Percentiles rank a stretch among this genome's conserved stretches.
Conservation (phyloP, 2,888 invertebrate genomes). For the Buathra laborator region DNA sequence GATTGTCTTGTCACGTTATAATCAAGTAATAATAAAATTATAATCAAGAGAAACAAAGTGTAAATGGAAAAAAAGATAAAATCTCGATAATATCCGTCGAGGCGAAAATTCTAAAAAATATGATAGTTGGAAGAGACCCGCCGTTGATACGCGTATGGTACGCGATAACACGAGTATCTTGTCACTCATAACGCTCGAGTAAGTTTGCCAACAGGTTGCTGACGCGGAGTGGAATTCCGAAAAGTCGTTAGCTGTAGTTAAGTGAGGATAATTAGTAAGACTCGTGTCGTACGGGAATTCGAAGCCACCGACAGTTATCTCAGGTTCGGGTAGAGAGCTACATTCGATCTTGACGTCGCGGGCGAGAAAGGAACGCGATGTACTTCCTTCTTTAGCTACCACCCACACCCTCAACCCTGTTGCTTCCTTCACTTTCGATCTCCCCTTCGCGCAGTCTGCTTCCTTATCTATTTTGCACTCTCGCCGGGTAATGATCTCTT, state of each 20-base stretch:
- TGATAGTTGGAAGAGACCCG: too few relatives aligned
- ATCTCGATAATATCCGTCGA: not conserved
- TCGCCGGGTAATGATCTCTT: conserved; percentile 17
- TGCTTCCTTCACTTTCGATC: not conserved
- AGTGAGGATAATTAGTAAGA: conserved; percentile 49
- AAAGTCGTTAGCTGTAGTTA: conserved; percentile 49
- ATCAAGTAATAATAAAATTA: too few relatives aligned
- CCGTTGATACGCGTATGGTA: not conserved
- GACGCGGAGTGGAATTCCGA: conserved; percentile 8
- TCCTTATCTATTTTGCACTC: conserved; percentile 31
- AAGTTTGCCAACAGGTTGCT: conserved; percentile 11
- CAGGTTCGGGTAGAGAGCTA: conserved; percentile 8
- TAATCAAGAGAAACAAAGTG: not conserved
- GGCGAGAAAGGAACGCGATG: not conserved
- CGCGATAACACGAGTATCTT: not conserved
- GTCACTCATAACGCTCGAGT: not conserved
- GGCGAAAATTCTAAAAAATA: not conserved
- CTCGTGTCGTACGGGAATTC: conserved; percentile 37
- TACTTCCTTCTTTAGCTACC: not conserved
- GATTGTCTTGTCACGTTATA: not conserved
- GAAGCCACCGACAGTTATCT: conserved; percentile 37
- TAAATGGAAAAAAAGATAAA: too few relatives aligned
- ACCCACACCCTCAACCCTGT: not conserved
- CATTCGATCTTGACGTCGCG: not conserved
- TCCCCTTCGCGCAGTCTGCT: not conserved